phyloP scores from a whole-genome alignment of 2,113 vertebrate species.

The Centropristis striata region DNA sequence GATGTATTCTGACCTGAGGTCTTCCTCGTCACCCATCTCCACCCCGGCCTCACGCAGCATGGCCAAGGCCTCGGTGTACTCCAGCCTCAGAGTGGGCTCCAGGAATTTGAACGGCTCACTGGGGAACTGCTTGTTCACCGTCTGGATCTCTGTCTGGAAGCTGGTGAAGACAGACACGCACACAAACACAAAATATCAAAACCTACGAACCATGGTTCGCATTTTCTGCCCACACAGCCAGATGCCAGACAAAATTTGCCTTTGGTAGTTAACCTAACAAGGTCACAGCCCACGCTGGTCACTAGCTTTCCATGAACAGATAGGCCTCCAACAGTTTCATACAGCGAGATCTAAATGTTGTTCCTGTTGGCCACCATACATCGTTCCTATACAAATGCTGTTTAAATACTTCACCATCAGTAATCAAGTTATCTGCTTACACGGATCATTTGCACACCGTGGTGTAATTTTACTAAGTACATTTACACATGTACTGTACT shows the following conservation, averaged over 20 bases:
- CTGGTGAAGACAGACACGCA: constrained; percentile 71
- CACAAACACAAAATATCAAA: not conserved
- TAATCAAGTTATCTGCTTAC: too few species aligned
- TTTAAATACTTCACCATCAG: too few species aligned
- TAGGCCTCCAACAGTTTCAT: not conserved
- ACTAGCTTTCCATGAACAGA: not conserved
- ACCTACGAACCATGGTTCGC: not conserved
- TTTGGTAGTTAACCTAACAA: not conserved
- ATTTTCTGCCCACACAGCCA: not conserved
- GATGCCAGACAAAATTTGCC: constrained; percentile 7
- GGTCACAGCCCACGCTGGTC: not conserved
- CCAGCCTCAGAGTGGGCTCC: constrained; percentile 96
- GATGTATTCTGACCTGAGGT: constrained; percentile 90
- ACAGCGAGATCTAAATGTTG: not conserved
- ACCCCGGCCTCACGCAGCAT: constrained; percentile 95
- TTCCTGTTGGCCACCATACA: not conserved
- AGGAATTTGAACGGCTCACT: constrained; percentile 98
- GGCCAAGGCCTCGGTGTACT: constrained; percentile 93
- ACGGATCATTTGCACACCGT: too few species aligned
- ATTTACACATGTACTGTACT: too few species aligned
- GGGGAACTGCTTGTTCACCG: constrained; percentile 93
- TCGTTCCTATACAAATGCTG: not conserved
- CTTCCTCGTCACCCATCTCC: constrained; percentile 98
- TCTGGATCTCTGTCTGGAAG: constrained; percentile 97
- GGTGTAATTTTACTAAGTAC: too few species aligned